Base-by-base conservation (phyloP, 2,888 invertebrate genomes). In the Encarsia formosa region DNA sequence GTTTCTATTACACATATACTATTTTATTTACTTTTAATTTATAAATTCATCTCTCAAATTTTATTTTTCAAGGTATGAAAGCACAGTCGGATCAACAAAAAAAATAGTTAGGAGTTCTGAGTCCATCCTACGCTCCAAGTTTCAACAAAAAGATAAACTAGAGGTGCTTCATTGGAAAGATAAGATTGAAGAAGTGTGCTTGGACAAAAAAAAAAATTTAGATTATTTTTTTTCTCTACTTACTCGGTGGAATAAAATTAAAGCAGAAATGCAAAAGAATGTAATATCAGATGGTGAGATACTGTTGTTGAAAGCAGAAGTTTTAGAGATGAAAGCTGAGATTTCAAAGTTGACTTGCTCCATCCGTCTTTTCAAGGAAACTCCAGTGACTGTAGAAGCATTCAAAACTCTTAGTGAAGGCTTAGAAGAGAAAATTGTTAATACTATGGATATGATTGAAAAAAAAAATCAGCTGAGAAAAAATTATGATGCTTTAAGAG, bases 301-400 rank as follows among this genome's bases (percentile, higher is more conserved):
- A 39, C 52, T 69, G 32, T 58, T 67, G 23, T 44, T 68, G 15
- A 60, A 67, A 54, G 59, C 66, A 22, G 59, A 67, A 60, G 66
- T 75, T 52, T 67, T 65, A 42, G 63, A 73, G 53, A 46, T 68
- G 2, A 69, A 73, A 62, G 67, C 68, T 16, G 69, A 69, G 44
- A 66, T 76, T 43, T 68, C 70, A 48, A 63, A 65, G 43, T 59
- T 76, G 34, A 68, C 69, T 42, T 69, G 71, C 23, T 63, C 69
- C 26, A 60, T 71, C n/a, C 72, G 70, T 56, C 71, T 77, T 67
- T 77, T 75, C 51, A 72, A 65, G 20, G 77, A 78, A 63, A 72
- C 72, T 4, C 68, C 70, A 19, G 58, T 61, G 35, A 75, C 77
- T 2, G 45, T 74, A 16, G 64, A 70, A 45, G 77, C 78, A 15